These are phyloP conservation scores for Triops longicaudatus DNA, from an alignment of 1,140 invertebrate genomes.

Conservation along the genomic window DNA sequence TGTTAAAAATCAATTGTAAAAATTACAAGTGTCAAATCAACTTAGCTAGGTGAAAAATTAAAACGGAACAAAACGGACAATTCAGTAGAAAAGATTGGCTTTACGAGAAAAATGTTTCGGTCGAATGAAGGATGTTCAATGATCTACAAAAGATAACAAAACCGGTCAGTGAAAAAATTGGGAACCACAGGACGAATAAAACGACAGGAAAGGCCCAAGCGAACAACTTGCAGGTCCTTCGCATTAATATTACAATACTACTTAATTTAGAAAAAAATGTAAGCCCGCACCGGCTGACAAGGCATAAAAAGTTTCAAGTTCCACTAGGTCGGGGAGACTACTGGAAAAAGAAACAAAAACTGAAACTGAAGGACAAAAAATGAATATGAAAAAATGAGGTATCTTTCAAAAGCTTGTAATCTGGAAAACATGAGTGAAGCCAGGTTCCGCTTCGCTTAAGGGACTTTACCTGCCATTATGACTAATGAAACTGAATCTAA, in stretches of 20 bases:
- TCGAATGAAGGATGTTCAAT: too few relatives aligned
- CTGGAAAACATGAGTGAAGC: not conserved
- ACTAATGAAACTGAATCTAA: slow-evolving; percentile 13
- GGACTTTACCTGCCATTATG: slow-evolving; percentile 14
- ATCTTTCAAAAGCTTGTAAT: slow-evolving; percentile 1
- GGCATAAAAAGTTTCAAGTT: not conserved
- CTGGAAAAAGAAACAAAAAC: not conserved
- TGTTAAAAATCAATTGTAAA: too few relatives aligned
- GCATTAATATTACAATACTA: slow-evolving; percentile 7
- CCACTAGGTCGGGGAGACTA: too few relatives aligned
- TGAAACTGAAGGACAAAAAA: not conserved
- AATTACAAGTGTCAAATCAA: too few relatives aligned
- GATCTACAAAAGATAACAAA: not conserved
- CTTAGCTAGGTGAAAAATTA: too few relatives aligned
- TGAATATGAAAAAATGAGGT: not conserved
- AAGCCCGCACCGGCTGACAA: not conserved
- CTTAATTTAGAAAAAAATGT: not conserved
- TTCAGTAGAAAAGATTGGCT: too few relatives aligned
- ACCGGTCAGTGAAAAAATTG: slow-evolving; percentile 1
- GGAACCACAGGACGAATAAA: not conserved
- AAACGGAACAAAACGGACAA: too few relatives aligned
- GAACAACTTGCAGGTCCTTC: not conserved
- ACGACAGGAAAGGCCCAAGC: not conserved
- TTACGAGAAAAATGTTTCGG: too few relatives aligned
- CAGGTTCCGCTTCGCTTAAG: slow-evolving; percentile 5